phyloP scores from a whole-genome alignment of 2,797 vertebrate species.

The Amniataba percoides region DNA sequence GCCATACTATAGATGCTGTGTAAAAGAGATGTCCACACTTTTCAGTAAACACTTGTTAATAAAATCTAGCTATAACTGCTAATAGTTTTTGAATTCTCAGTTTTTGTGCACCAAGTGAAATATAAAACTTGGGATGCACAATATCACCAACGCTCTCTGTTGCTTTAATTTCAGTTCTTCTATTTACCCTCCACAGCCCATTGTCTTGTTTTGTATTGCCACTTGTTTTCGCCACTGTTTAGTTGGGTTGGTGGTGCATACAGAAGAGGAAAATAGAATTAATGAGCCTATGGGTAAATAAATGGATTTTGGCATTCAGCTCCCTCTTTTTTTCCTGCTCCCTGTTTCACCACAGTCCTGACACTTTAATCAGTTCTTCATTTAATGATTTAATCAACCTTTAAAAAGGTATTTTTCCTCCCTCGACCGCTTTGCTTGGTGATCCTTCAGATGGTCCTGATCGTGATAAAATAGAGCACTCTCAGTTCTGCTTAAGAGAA shows the following conservation, averaged over 20 bases:
- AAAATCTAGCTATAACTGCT: neutral
- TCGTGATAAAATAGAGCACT: conserved; percentile 49
- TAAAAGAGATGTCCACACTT: neutral
- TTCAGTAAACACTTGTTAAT: neutral
- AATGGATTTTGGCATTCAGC: conserved; percentile 60
- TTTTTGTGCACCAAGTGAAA: conserved; percentile 1
- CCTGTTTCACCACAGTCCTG: conserved; percentile 42
- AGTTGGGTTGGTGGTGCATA: conserved; percentile 50
- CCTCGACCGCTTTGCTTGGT: conserved; percentile 21
- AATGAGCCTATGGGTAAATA: conserved; percentile 65
- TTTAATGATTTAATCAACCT: conserved; percentile 70
- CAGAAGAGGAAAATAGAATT: conserved; percentile 56
- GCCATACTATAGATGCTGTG: neutral
- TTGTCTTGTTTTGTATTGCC: conserved; percentile 37
- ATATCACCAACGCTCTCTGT: neutral
- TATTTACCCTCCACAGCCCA: conserved; percentile 20
- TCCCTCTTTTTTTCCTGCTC: conserved; percentile 36
- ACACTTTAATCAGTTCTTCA: conserved; percentile 69
- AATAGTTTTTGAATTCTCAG: neutral
- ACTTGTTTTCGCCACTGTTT: conserved; percentile 52
- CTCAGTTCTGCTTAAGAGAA: conserved; percentile 24
- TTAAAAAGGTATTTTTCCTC: conserved; percentile 40
- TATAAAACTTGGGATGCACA: neutral
- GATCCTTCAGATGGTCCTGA: conserved; percentile 35
- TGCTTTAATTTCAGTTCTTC: conserved; percentile 5